Conservation (phyloP, 2,888 invertebrate genomes). For the Catocala fraxini region DNA sequence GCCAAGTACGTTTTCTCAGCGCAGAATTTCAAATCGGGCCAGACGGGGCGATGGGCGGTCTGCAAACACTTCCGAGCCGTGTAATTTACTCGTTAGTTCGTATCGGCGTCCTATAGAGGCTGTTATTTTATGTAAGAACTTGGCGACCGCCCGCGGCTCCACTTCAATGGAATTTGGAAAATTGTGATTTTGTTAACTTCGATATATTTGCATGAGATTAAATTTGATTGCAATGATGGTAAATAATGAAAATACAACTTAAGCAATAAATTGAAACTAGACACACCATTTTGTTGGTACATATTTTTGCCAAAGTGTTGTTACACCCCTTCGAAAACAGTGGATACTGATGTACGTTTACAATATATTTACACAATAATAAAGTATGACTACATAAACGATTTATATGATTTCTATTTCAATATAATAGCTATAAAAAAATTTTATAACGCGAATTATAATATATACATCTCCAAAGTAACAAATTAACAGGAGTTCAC, state of each 20-base stretch:
- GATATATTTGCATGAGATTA: constrained; percentile 39
- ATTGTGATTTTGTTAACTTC: constrained; percentile 58
- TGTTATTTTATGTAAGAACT: constrained; percentile 67
- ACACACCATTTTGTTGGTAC: too few relatives aligned
- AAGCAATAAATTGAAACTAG: too few relatives aligned
- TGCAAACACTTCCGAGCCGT: constrained; percentile 74
- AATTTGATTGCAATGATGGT: constrained; percentile 38
- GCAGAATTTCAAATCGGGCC: constrained; percentile 62
- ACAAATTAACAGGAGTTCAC: background rate
- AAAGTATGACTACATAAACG: too few relatives aligned
- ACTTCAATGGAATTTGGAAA: constrained; percentile 61
- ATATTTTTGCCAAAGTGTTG: too few relatives aligned
- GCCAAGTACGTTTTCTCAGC: constrained; percentile 48
- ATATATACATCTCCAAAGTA: too few relatives aligned
- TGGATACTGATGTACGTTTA: too few relatives aligned
- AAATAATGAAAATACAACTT: background rate
- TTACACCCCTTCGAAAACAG: too few relatives aligned
- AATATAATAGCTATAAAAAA: too few relatives aligned
- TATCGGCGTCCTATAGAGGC: constrained; percentile 65
- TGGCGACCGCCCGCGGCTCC: constrained; percentile 64
- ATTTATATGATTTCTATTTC: too few relatives aligned
- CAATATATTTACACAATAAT: too few relatives aligned
- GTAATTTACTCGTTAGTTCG: constrained; percentile 78
- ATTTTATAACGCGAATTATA: too few relatives aligned
- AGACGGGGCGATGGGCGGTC: constrained; percentile 68